A percentile compares a stretch with the other conserved stretches of the same genome.
These are phyloP conservation scores for Hesperia comma DNA, from an alignment of 2,888 invertebrate genomes.

Conservation along the genomic window DNA sequence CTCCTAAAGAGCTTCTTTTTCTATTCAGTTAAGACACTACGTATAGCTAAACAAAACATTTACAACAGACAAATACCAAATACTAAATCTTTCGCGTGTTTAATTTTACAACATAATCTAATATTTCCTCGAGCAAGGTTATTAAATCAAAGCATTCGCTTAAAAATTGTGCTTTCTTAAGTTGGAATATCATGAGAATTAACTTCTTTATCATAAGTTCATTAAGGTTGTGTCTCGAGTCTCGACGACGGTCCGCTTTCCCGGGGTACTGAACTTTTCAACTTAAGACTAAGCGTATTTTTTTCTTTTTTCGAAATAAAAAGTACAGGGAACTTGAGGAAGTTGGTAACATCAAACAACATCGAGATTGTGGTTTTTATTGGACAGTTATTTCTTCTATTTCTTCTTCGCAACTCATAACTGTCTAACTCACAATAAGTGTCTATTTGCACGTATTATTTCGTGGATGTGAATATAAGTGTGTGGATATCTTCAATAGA, in stretches of 20 bases:
- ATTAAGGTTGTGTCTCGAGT: slow-evolving; percentile 57
- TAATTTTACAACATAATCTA: slow-evolving; percentile 21
- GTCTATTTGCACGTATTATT: too few relatives aligned
- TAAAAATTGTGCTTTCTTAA: slow-evolving; percentile 56
- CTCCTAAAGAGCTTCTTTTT: too few relatives aligned
- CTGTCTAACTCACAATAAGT: too few relatives aligned
- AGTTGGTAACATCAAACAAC: not conserved
- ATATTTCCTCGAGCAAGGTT: slow-evolving; percentile 42
- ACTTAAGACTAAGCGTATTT: slow-evolving; percentile 17
- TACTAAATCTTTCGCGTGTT: not conserved
- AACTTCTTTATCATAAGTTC: slow-evolving; percentile 68
- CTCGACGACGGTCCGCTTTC: slow-evolving; percentile 51
- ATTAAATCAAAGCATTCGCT: slow-evolving; percentile 62
- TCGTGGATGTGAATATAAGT: too few relatives aligned
- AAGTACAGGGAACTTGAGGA: not conserved
- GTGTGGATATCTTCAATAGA: too few relatives aligned
- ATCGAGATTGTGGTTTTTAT: not conserved
- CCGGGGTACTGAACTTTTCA: slow-evolving; percentile 27
- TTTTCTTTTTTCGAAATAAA: slow-evolving; percentile 3
- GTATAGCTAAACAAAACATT: too few relatives aligned
- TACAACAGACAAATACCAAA: too few relatives aligned
- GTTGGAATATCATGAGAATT: slow-evolving; percentile 59
- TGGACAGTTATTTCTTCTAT: too few relatives aligned
- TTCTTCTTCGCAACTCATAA: too few relatives aligned
- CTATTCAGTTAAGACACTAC: too few relatives aligned